Evolutionary conservation across 1,140 invertebrate genomes (phyloP).

Genomic region (Drosophila bifasciata): DNA sequence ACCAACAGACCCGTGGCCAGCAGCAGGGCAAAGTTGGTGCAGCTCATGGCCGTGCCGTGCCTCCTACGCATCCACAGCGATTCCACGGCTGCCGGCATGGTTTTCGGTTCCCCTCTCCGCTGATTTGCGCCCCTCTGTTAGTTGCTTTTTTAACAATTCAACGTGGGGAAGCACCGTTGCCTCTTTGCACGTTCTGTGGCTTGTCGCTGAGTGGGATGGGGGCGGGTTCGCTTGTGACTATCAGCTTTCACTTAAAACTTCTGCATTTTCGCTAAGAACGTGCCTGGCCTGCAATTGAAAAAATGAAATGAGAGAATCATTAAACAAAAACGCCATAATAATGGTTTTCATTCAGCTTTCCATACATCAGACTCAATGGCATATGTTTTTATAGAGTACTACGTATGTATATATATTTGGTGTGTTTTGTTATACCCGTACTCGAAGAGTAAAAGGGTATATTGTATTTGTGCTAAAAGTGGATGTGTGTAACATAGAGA

Average conservation of each 20-base stretch:
- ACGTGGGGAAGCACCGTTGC: no score
- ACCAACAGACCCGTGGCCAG: constrained; percentile 63
- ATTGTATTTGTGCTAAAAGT: no score
- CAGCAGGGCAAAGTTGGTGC: constrained; percentile 68
- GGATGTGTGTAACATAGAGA: no score
- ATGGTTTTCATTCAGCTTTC: constrained; percentile 52
- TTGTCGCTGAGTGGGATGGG: constrained; percentile 12
- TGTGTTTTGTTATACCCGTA: no score
- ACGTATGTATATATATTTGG: no score
- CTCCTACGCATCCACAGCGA: constrained; percentile 37
- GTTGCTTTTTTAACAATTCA: constrained; percentile 1
- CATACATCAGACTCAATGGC: constrained; percentile 28
- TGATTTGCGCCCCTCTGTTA: constrained; percentile 1
- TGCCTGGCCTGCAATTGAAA: constrained; percentile 57
- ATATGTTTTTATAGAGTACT: constrained; percentile 1
- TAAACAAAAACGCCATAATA: constrained; percentile 24
- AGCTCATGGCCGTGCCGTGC: constrained; percentile 49
- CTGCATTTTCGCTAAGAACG: constrained; percentile 63
- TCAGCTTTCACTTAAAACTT: constrained; percentile 37
- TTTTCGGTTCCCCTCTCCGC: neutral
- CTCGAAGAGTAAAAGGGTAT: no score
- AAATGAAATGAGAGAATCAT: constrained; percentile 11
- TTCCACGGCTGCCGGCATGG: constrained; percentile 3
- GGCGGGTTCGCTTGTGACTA: constrained; percentile 26
- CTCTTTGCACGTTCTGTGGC: constrained; percentile 11